phyloP scores from a whole-genome alignment of 2,113 vertebrate species.

The Aramus guarauna region DNA sequence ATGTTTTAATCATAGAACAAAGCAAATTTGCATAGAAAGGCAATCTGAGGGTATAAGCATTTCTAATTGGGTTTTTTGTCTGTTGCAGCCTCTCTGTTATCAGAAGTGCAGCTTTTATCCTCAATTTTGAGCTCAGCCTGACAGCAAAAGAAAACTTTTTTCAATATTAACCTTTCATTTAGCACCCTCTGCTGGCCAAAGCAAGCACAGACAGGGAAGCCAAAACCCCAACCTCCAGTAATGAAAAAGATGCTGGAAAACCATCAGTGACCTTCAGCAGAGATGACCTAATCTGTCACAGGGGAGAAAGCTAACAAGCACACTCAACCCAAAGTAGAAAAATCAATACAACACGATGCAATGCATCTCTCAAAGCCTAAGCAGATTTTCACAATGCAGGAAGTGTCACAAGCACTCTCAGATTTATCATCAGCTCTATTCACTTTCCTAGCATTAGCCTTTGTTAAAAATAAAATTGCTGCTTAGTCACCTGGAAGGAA shows the following conservation, averaged over 20 bases:
- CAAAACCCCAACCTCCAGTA: not conserved
- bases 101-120: not conserved
- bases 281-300: not conserved
- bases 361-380: not conserved
- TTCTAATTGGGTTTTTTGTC: not conserved
- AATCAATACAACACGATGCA: not conserved
- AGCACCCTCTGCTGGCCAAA: constrained; percentile 56
- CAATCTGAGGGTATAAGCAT: not conserved
- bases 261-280: not conserved
- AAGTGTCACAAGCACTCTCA: not conserved
- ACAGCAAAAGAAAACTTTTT: not conserved
- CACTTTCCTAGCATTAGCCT: not conserved
- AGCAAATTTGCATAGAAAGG: not conserved
- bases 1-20: not conserved
- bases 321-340: not conserved
- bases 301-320: not conserved
- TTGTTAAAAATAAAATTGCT: constrained; percentile 4
- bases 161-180: constrained; percentile 15
- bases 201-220: not conserved
- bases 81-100: not conserved
- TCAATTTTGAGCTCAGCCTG: not conserved
- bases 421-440: not conserved
- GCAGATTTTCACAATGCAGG: not conserved
- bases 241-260: not conserved
- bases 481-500: constrained; percentile 9